Evolutionary conservation across 1,140 invertebrate genomes (phyloP).

Genomic region (Papilio xuthus): DNA sequence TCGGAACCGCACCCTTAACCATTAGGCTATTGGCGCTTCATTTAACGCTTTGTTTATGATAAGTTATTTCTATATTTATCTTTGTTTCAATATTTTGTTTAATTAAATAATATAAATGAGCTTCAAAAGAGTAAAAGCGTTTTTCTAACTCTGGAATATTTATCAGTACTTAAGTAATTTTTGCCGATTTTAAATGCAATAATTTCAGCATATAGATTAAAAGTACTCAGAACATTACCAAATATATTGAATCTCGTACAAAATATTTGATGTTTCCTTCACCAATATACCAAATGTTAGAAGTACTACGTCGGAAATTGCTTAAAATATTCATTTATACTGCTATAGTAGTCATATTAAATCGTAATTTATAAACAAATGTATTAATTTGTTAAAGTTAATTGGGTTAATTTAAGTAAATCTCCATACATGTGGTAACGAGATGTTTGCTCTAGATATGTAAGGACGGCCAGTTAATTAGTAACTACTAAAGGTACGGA

Average conservation of each 20-base stretch:
- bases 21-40: too few relatives aligned
- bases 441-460: constrained; percentile 24
- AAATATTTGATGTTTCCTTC: background rate
- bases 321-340: background rate
- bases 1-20: too few relatives aligned
- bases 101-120: too few relatives aligned
- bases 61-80: too few relatives aligned
- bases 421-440: background rate
- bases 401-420: constrained; percentile 24
- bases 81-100: too few relatives aligned
- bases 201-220: background rate
- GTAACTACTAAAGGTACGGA: background rate
- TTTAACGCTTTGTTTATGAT: background rate
- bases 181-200: background rate
- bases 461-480: constrained; percentile 9
- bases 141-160: background rate
- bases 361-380: background rate
- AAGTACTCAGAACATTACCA: background rate
- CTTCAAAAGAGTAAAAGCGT: too few relatives aligned
- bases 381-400: constrained; percentile 1
- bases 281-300: background rate
- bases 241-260: background rate
- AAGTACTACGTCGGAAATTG: background rate
- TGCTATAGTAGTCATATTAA: background rate
- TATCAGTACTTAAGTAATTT: background rate